A percentile compares a stretch with the other conserved stretches of the same genome.
These are phyloP conservation scores for Drosophila stalkeri DNA, from an alignment of 2,888 invertebrate genomes.

Conservation along the genomic window DNA sequence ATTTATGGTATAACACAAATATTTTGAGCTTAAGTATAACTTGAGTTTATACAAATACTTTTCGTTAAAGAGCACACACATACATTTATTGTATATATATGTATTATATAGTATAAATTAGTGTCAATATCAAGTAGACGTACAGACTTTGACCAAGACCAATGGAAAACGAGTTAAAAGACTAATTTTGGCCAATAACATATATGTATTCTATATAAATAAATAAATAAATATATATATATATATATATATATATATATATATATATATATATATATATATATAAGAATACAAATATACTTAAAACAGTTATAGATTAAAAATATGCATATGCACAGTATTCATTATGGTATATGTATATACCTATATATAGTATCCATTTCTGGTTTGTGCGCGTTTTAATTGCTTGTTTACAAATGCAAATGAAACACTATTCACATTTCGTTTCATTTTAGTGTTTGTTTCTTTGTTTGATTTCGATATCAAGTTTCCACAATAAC, in stretches of 20 bases:
- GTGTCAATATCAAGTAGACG: slow-evolving; percentile 48
- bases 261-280: background rate
- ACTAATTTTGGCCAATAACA: slow-evolving; percentile 69
- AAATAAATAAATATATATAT: slow-evolving; percentile 11
- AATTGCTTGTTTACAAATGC: slow-evolving; percentile 55
- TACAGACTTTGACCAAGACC: slow-evolving; percentile 56
- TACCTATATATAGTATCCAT: slow-evolving; percentile 29
- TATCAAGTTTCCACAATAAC: slow-evolving; percentile 12
- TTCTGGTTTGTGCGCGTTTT: slow-evolving; percentile 51
- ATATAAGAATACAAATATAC: slow-evolving; percentile 48
- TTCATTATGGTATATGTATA: slow-evolving; percentile 36
- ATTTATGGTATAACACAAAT: slow-evolving; percentile 57
- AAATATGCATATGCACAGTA: slow-evolving; percentile 51
- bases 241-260: background rate
- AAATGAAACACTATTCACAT: slow-evolving; percentile 45
- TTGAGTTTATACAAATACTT: slow-evolving; percentile 39
- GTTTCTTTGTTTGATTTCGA: slow-evolving; percentile 11
- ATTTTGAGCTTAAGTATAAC: slow-evolving; percentile 31
- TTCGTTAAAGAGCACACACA: slow-evolving; percentile 16
- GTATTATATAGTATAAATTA: slow-evolving; percentile 18
- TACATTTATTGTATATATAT: slow-evolving; percentile 14
- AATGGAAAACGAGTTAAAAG: slow-evolving; percentile 51
- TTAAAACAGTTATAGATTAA: slow-evolving; percentile 64
- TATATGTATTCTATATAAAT: slow-evolving; percentile 42
- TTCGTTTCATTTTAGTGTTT: slow-evolving; percentile 4